phyloP scores from a whole-genome alignment of 2,113 vertebrate species.

The Apus apus region DNA sequence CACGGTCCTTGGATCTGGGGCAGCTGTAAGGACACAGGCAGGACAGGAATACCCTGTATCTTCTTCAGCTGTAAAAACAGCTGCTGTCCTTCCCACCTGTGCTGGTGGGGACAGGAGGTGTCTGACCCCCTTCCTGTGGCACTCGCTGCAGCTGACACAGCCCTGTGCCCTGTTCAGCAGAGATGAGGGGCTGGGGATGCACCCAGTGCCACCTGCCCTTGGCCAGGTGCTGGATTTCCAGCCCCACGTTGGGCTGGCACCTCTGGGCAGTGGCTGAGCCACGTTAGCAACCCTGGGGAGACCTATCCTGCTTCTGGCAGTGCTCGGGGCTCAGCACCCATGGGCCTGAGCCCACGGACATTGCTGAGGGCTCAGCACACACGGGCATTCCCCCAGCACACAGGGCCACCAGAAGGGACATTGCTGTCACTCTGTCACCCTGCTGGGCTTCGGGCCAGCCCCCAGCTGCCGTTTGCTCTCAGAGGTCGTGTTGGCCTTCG shows the following conservation, averaged over 20 bases:
- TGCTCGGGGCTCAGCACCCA: too few relatives aligned
- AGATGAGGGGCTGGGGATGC: neutral
- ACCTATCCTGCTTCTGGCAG: neutral
- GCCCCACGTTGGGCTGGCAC: neutral
- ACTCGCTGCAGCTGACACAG: neutral
- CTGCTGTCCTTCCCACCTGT: neutral
- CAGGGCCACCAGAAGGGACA: too few relatives aligned
- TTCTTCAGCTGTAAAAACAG: neutral
- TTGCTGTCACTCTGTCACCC: neutral
- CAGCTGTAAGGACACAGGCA: neutral
- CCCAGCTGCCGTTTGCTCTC: neutral
- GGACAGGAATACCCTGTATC: neutral
- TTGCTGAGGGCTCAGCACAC: neutral
- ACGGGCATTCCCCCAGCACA: neutral
- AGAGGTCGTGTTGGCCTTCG: neutral
- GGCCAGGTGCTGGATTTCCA: fast-evolving
- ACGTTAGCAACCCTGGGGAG: neutral
- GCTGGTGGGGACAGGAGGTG: neutral
- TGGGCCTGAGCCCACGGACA: too few relatives aligned
- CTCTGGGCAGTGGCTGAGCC: neutral
- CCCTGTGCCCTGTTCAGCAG: neutral
- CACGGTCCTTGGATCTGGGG: neutral
- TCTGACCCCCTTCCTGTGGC: neutral
- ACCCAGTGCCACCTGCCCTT: fast-evolving
- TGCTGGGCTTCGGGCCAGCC: neutral